These are phyloP conservation scores for Callyntrura guangdongensis DNA, from an alignment of 2,888 invertebrate species.

Conservation along the genomic window DNA sequence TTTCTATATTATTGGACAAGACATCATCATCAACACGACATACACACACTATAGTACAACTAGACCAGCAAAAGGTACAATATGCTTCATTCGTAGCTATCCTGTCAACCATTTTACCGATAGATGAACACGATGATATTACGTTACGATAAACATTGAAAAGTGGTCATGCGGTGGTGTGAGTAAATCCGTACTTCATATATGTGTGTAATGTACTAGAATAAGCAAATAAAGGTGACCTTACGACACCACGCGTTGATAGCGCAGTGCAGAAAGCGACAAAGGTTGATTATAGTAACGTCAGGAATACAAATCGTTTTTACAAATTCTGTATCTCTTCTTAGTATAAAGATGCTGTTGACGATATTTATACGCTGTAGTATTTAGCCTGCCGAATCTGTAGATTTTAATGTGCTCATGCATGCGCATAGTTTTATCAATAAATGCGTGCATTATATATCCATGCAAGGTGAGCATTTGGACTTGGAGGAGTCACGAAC, in stretches of 20 bases:
- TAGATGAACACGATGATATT: neutral
- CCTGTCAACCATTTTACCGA: conserved; percentile 7
- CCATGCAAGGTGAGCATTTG: conserved; percentile 64
- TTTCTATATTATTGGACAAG: neutral
- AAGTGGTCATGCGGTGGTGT: conserved; percentile 13
- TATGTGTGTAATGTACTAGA: neutral
- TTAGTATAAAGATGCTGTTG: neutral
- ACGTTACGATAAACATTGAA: conserved; percentile 30
- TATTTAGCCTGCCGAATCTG: conserved; percentile 12
- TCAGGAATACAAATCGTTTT: conserved; percentile 54
- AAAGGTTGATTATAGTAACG: conserved; percentile 44
- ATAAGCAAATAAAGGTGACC: conserved; percentile 51
- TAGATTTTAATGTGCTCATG: neutral
- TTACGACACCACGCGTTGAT: conserved; percentile 69
- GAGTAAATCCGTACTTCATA: neutral
- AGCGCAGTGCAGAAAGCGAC: conserved; percentile 43
- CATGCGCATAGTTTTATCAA: neutral
- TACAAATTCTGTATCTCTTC: conserved; percentile 36
- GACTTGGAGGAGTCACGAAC: conserved; percentile 73
- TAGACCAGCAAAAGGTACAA: neutral
- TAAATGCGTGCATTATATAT: conserved; percentile 44
- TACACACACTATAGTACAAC: no score
- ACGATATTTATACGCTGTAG: neutral
- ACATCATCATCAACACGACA: neutral
- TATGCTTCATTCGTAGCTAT: neutral